These are phyloP conservation scores for Calyptommatus sinebrachiatus DNA, from an alignment of 2,113 vertebrate genomes.

Conservation along the genomic window DNA sequence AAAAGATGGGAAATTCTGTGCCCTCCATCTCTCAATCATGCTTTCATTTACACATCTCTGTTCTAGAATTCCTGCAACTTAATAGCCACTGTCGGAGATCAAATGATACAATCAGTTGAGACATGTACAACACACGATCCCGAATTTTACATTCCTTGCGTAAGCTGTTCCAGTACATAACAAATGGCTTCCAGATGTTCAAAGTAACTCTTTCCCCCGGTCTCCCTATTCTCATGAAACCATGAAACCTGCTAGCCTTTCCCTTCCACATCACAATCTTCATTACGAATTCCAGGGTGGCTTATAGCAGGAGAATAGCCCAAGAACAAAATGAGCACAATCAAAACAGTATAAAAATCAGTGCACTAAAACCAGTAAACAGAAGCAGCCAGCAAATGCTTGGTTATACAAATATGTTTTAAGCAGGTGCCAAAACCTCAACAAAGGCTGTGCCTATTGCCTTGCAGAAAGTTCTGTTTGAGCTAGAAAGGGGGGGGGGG, in stretches of 20 bases:
- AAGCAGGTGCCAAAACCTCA: too few relatives aligned
- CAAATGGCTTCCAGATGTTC: slow-evolving; percentile 25
- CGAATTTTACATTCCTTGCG: slow-evolving; percentile 10
- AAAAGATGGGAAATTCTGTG: too few relatives aligned
- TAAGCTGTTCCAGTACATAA: slow-evolving; percentile 5
- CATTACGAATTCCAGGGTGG: not conserved
- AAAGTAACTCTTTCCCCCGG: not conserved
- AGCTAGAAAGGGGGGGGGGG: too few relatives aligned
- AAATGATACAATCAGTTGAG: slow-evolving; percentile 5
- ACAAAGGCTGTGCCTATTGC: too few relatives aligned
- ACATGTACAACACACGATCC: slow-evolving; percentile 1
- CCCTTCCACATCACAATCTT: not conserved
- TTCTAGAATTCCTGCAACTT: not conserved
- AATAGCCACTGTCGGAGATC: not conserved
- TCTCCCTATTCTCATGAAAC: not conserved
- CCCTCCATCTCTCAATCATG: too few relatives aligned
- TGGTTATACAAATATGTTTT: not conserved
- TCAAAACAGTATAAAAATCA: not conserved
- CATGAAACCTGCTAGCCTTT: not conserved
- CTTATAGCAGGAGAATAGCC: too few relatives aligned
- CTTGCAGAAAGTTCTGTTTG: too few relatives aligned
- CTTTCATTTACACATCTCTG: too few relatives aligned
- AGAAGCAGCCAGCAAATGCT: not conserved
- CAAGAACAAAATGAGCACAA: not conserved
- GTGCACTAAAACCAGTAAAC: not conserved